Conservation (phyloP, 2,888 invertebrate species). For the Drosophila cognata region DNA sequence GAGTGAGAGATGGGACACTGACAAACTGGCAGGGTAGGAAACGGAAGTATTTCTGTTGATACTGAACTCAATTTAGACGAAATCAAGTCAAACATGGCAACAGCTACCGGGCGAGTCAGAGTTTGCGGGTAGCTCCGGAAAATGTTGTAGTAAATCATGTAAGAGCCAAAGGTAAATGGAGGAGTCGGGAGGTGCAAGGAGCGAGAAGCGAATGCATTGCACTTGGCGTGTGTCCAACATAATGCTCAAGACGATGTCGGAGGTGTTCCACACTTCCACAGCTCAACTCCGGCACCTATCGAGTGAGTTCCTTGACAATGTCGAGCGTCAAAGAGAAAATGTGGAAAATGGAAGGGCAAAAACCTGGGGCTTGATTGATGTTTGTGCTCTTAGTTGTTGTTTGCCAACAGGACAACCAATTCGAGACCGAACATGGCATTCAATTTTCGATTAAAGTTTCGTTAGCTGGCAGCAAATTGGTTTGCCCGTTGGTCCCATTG, state of each 20-base stretch:
- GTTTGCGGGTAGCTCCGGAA: conserved; percentile 31
- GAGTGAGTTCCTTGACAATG: conserved; percentile 26
- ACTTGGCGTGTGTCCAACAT: conserved; percentile 64
- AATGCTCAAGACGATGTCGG: conserved; percentile 70
- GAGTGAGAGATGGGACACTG: conserved; percentile 36
- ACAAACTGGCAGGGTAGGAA: conserved; percentile 65
- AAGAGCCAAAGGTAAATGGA: conserved; percentile 70
- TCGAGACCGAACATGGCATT: conserved; percentile 57
- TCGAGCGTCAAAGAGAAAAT: conserved; percentile 17
- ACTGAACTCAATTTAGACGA: conserved; percentile 82
- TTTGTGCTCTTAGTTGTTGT: conserved; percentile 78
- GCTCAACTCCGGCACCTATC: conserved; percentile 24
- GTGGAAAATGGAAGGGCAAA: conserved; percentile 19
- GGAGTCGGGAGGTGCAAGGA: conserved; percentile 10
- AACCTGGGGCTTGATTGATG: conserved; percentile 76
- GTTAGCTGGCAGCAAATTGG: conserved; percentile 63
- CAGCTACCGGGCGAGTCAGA: conserved; percentile 26
- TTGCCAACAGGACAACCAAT: conserved; percentile 52
- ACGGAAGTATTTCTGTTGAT: conserved; percentile 81
- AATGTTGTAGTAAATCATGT: conserved; percentile 78
- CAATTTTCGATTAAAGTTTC: conserved; percentile 77
- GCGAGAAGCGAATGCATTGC: conserved; percentile 15
- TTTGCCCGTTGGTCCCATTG: conserved; percentile 39
- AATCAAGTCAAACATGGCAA: conserved; percentile 81
- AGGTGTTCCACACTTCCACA: conserved; percentile 16